These are phyloP conservation scores for Oscarella lobularis DNA, from an alignment of 37 sponge, comb jelly and placozoan genomes.

Conservation along the genomic window DNA sequence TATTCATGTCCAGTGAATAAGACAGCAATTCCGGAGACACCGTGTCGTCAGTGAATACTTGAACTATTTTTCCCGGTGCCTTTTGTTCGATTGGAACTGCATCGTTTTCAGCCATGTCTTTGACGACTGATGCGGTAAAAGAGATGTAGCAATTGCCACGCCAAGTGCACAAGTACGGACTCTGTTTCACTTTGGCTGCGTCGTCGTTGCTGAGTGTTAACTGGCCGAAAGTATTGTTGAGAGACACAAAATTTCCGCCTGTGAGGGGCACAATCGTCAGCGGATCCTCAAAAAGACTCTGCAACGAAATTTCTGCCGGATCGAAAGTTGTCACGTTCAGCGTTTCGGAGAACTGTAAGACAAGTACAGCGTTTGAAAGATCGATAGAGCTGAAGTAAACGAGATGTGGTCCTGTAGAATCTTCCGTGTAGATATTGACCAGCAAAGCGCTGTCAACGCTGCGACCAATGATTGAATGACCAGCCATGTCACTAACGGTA, in stretches of 20 bases:
- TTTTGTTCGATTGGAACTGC: constrained; percentile 27
- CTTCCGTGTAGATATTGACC: neutral
- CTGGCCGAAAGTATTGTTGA: constrained; percentile 12
- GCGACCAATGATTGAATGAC: constrained; percentile 12
- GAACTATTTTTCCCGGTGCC: constrained; percentile 29
- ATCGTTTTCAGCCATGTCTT: constrained; percentile 49
- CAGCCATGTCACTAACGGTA: constrained; percentile 54
- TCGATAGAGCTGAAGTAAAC: constrained; percentile 35
- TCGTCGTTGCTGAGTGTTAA: constrained; percentile 44
- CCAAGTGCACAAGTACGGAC: constrained; percentile 41
- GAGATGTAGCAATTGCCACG: constrained; percentile 65
- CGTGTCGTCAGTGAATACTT: constrained; percentile 24
- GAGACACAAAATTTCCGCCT: constrained; percentile 14
- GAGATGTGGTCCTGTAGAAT: constrained; percentile 24
- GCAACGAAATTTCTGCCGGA: constrained; percentile 34
- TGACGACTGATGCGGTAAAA: constrained; percentile 28
- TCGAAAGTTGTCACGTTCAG: constrained; percentile 21
- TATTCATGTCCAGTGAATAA: constrained; percentile 59
- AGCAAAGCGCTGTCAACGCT: neutral
- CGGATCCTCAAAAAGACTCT: constrained; percentile 51
- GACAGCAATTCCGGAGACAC: constrained; percentile 29
- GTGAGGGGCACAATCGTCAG: constrained; percentile 24
- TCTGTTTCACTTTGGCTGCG: constrained; percentile 41
- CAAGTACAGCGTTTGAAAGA: constrained; percentile 27
- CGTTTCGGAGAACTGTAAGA: constrained; percentile 7